Conservation (phyloP, 37 sponge, comb jelly and placozoan species). For the Beroe ovata region DNA sequence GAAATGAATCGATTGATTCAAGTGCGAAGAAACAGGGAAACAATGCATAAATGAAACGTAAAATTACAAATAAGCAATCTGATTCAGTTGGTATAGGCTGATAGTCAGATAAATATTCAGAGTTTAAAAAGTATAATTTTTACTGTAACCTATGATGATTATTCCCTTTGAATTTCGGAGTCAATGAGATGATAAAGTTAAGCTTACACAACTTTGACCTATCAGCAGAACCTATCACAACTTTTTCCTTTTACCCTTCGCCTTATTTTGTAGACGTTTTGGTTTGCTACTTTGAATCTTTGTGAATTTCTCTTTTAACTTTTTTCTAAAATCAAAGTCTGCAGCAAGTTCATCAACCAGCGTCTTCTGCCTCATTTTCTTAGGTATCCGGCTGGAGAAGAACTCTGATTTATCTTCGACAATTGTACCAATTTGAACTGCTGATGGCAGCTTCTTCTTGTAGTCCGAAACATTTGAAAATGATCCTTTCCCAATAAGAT, state of each 20-base stretch:
- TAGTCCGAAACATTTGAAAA: slow-evolving; percentile 64
- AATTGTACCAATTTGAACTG: slow-evolving; percentile 50
- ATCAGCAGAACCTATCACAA: too few relatives aligned
- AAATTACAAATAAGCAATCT: too few relatives aligned
- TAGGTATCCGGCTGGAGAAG: slow-evolving; percentile 37
- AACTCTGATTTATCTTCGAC: slow-evolving; percentile 56
- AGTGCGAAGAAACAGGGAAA: too few relatives aligned
- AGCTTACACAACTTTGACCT: too few relatives aligned
- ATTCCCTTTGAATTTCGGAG: too few relatives aligned
- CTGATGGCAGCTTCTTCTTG: slow-evolving; percentile 60
- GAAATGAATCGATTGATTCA: too few relatives aligned
- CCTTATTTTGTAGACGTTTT: not conserved
- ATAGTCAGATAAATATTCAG: too few relatives aligned
- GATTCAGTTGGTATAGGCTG: too few relatives aligned
- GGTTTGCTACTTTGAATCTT: slow-evolving; percentile 48
- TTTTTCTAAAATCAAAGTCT: slow-evolving; percentile 52
- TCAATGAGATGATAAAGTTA: too few relatives aligned
- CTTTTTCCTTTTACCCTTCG: slow-evolving; percentile 31
- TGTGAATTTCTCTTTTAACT: slow-evolving; percentile 35
- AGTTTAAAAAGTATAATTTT: too few relatives aligned
- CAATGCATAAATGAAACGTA: too few relatives aligned
- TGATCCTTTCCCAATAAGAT: slow-evolving; percentile 23
- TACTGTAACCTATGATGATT: too few relatives aligned
- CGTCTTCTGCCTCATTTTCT: slow-evolving; percentile 59
- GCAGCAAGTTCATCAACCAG: slow-evolving; percentile 64